Base-by-base conservation (phyloP, 35 echinoderm and acorn worm genomes). In the Patiria miniata region DNA sequence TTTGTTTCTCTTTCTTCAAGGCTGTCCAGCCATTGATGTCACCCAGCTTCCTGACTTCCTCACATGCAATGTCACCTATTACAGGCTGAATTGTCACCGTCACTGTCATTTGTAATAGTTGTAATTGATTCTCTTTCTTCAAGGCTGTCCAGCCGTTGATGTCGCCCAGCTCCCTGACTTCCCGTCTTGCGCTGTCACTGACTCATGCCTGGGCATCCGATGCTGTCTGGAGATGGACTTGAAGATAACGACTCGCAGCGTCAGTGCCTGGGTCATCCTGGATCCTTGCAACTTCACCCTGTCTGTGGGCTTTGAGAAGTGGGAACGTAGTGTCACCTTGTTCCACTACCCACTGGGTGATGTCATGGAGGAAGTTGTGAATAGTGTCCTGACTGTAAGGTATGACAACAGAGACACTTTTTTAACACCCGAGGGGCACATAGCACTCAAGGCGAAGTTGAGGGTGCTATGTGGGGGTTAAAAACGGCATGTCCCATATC, bases 201-300 rank as follows among this genome's bases (percentile, higher is more conserved):
- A 80, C 1, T 51, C 37, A 12, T 80, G 78, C 19, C 78, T 80
- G 30, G 78, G 78, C 37, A 80, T 80, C 22, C 30, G 37, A 42
- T 80, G 78, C 0, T 80, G 78, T 80, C 42, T 80, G 8, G 42
- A 39, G 37, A 80, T 80, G 78, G 78, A 80, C 78, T 42, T 80
- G 8, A 80, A 80, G 42, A 80, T 80, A 8, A 39, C 22, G 3
- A 51, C 37, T 9, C 37, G 37, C n/a, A 42, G 21, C n/a, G 37
- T 80, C 37, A 80, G n/a, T 80, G 42, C 78, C 8, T 80, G 37
- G 42, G 29, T 80, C 42, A 80, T 80, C 19, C 8, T 80, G 17
- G 78, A 80, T 47, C 78, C 78, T 2, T 80, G 78, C 42, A 51
- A 80, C 78, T 80, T 51, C 42, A 51, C n/a, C 15, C 19, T 80